Base-by-base conservation (phyloP, 2,888 invertebrate species). In the Acheta domesticus region DNA sequence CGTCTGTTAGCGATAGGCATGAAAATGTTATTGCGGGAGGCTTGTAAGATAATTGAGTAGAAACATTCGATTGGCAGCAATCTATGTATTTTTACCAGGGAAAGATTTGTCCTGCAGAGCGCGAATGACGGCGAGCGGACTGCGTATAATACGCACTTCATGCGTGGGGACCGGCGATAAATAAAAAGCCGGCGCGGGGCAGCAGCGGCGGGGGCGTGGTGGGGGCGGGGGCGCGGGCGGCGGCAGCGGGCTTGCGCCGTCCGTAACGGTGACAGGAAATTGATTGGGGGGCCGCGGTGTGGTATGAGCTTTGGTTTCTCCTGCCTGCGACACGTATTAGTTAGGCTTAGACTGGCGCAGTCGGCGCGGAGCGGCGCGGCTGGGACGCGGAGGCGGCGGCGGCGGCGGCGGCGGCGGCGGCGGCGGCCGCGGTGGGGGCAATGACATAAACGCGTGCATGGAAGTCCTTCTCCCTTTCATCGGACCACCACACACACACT, bases 1-100 rank as follows among this genome's bases (percentile, higher is more conserved):
- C n/a, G 62, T 62, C 62, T 62, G 62, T 62, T n/a, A 62, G 62
- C 62, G 62, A 62, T 62, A 62, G 62, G 62, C 62, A 12, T 62
- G 16, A 62, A 62, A 14, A 62, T 62, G 62, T 62, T 62, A 19
- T 14, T 62, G 62, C 62, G 11, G 62, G n/a, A 11, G 5, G 62
- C 14, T 19, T 62, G 62, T 62, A 62, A 62, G 62, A 62, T 62
- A 62, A 62, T 62, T 62, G 62, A 62, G 62, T 62, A 62, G 62
- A 62, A 62, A 62, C 62, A 62, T 62, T 62, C 62, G 62, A 62
- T 62, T 62, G 62, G 62, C 62, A 62, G 62, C 62, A 62, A 62
- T 62, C 62, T 62, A 62, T 62, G 14, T 62, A 19, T 62, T 62
- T 62, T 62, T 62, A 62, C 62, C 62, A 62, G 62, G n/a, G n/a